phyloP scores from a whole-genome alignment of 2,113 vertebrate species.

The Isichthys henryi region DNA sequence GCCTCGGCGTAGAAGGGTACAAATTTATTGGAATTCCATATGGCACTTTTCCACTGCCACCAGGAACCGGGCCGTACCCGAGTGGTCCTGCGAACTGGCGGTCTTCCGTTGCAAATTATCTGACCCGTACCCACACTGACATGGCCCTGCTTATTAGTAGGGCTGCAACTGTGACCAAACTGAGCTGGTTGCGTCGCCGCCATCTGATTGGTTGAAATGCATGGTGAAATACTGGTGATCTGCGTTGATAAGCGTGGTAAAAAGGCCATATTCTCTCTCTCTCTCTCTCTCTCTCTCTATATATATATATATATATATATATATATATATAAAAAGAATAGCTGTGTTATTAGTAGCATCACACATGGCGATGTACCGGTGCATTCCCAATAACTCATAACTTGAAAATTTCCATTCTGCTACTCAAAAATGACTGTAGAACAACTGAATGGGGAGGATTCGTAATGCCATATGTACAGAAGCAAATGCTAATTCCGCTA shows the following conservation, averaged over 20 bases:
- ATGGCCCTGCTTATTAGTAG: no score
- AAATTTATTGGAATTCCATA: neutral
- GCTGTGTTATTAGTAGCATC: no score
- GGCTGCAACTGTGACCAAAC: neutral
- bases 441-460: neutral
- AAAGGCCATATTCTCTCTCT: neutral
- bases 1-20: neutral
- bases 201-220: neutral
- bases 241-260: neutral
- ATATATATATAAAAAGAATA: neutral
- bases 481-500: neutral
- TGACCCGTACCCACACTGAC: no score
- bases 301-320: neutral
- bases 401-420: neutral
- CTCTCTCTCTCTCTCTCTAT: no score
- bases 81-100: no score
- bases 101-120: neutral
- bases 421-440: neutral
- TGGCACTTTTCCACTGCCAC: neutral
- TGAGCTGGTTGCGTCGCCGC: neutral
- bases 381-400: neutral
- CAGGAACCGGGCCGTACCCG: neutral
- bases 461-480: neutral
- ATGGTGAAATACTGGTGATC: neutral
- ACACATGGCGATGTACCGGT: neutral